Base-by-base conservation (phyloP, 2,113 vertebrate genomes). In the Psilopsiagon aurifrons region DNA sequence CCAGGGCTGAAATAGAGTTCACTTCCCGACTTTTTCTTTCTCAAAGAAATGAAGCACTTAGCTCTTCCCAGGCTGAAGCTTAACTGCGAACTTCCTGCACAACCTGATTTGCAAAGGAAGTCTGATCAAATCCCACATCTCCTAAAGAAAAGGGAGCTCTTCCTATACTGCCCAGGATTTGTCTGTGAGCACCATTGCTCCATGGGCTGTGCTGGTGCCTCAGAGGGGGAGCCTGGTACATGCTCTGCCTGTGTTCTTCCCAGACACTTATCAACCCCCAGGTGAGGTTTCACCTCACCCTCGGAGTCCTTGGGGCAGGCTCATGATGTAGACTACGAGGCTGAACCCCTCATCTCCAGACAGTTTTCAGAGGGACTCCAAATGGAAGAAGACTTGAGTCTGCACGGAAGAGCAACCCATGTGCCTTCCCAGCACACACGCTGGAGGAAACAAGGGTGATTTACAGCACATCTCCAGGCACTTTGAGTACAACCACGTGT, bases 131-230 rank as follows among this genome's bases (percentile, higher is more conserved):
- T 35, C 29, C 25, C 24, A 37, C 54, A 37, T 43, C 47, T 73
- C 39, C 41, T 27, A 44, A 71, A 52, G 52, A 33, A 54, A 84
- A 20, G 4, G 25, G 27, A 64, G 19, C 25, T 96, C 63, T 66
- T 57, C 13, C 24, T 68, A 11, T 6, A n/a, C 33, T 52, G 8
- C 37, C 37, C 18, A 25, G 47, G 57, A 39, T 1, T 10, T 28
- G 22, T 7, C 24, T 16, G 39, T 1, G 2, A 71, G 11, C 0
- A 0, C 18, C 7, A 4, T 18, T 1, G 0, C 17, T n/a, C 25
- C 35, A 1, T 25, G 44, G 73, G 62, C 10, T 2, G 0, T 10
- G 7, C 19, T 31, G 11, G 71, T 19, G 29, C 28, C 33, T 16
- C 33, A 59, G 33, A 14, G 3, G 52, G 37, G 76, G 13, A 35